Percentiles rank a stretch among this genome's conserved stretches.
Evolutionary conservation across 2,888 invertebrate species (phyloP).

Genomic region (Lepidocyrtinus sp.): DNA sequence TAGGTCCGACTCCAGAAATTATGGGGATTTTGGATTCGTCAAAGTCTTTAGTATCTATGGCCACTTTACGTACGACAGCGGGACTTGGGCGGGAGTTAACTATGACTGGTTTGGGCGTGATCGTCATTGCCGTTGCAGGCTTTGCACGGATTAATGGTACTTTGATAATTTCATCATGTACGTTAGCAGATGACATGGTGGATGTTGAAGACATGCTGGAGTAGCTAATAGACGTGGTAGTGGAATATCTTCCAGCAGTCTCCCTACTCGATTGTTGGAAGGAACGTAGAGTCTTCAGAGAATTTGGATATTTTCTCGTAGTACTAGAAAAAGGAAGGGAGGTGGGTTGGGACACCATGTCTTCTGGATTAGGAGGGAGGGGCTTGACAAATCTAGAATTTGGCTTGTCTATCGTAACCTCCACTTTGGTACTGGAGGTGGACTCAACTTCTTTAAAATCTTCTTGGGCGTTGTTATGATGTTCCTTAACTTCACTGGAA

Average conservation of each 20-base stretch:
- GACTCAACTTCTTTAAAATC: constrained; percentile 16
- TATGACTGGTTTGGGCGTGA: constrained; percentile 43
- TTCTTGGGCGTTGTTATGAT: constrained; percentile 50
- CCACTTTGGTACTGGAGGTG: not conserved
- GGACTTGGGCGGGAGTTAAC: constrained; percentile 38
- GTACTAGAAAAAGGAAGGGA: constrained; percentile 66
- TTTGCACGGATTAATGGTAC: constrained; percentile 47
- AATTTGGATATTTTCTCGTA: constrained; percentile 33
- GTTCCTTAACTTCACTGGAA: constrained; percentile 36
- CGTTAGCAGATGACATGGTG: constrained; percentile 16
- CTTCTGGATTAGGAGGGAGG: constrained; percentile 21
- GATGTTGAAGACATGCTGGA: constrained; percentile 57
- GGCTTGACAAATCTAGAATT: constrained; percentile 42
- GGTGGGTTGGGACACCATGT: constrained; percentile 20
- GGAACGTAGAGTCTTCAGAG: constrained; percentile 38
- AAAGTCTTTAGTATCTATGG: constrained; percentile 61
- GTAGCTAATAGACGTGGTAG: constrained; percentile 45
- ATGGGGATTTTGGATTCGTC: constrained; percentile 70
- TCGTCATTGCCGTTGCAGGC: constrained; percentile 40
- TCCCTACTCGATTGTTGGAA: constrained; percentile 57
- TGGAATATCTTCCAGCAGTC: constrained; percentile 44
- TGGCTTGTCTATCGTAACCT: constrained; percentile 17
- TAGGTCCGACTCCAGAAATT: constrained; percentile 69
- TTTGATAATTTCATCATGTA: constrained; percentile 26
- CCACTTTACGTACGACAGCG: constrained; percentile 40